Evolutionary conservation across 2,113 vertebrate genomes (phyloP), one percentile per base, ranked within the genome.

Genomic region (Clarias macrocephalus): DNA sequence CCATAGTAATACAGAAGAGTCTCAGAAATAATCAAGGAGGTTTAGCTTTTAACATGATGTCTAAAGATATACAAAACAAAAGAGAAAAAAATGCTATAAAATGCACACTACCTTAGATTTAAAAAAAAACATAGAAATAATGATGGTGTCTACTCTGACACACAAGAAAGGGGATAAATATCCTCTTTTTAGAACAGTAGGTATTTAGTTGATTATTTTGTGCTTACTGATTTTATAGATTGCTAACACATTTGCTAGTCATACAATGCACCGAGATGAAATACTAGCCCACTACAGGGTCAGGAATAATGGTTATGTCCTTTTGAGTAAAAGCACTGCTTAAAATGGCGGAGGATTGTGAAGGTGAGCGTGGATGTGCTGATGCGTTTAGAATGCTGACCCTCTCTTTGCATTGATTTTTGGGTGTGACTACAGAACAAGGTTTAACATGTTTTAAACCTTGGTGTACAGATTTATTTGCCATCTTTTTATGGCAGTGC

Each of bases 281-380:
- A 73, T 8, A 16, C 68, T 16, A 23, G 30, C 6, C n/a, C 42
- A 25, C 15, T 75, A 57, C 66, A 59, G 18, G 54, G 54, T 37
- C 33, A 85, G 12, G 18, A 88, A 30, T 60, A 80, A 42, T 84
- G 7, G 18, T 28, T 65, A 19, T 25, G 59, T 59, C 15, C 52
- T 42, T 80, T 83, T 80, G 73, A 81, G 85, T 88, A 56, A 88
- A 84, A 9, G 42, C 15, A 33, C 59, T 57, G 30, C 59, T 52
- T 57, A 82, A 85, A 88, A 76, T 76, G 77, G 59, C 25, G 33
- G 30, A 75, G 75, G 87, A 28, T 23, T 18, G 52, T n/a, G 48
- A 19, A 65, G 79, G 79, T 77, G 28, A 85, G 37, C 18, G 12
- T 33, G 80, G 54, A 66, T 57, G 30, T 25, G 48, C 73, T 48